phyloP scores from a whole-genome alignment of 2,113 vertebrate species.

The Falco punctatus region DNA sequence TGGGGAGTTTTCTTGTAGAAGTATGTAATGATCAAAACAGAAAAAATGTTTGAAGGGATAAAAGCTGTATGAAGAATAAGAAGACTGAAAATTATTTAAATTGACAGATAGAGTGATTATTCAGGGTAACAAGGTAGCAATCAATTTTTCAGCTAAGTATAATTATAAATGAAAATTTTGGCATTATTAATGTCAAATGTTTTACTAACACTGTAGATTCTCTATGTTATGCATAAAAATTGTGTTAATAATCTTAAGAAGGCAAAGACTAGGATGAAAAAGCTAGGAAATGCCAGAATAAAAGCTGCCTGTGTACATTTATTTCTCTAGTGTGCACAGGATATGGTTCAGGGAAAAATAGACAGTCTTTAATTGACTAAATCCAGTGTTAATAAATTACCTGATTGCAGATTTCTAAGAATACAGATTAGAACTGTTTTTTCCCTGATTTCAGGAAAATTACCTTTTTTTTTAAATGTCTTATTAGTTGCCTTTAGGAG shows the following conservation, averaged over 20 bases:
- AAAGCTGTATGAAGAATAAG: background rate
- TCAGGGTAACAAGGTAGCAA: background rate
- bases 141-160: background rate
- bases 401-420: background rate
- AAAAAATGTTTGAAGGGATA: background rate
- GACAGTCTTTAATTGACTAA: background rate
- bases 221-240: background rate
- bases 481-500: background rate
- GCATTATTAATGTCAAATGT: background rate
- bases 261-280: background rate
- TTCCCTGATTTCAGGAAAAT: background rate
- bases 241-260: background rate
- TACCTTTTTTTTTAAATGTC: fast-evolving
- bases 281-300: background rate
- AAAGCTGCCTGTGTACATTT: background rate
- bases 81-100: background rate
- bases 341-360: background rate
- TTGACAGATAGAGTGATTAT: background rate
- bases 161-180: slow-evolving; percentile 5
- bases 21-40: background rate
- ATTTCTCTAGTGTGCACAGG: background rate
- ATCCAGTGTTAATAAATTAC: background rate
- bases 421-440: background rate
- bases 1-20: background rate
- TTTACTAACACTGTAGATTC: background rate